Evolutionary conservation across 2,113 vertebrate genomes (phyloP).

Genomic region (cattle (Bos taurus)): ARS-UCD2.0 NC_037348.1:22615001-22615500

Average conservation of each 20-base stretch:
- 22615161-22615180: background rate
- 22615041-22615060: accelerated
- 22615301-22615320: background rate
- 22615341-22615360: background rate
- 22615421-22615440: background rate
- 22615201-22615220: background rate
- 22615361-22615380: background rate
- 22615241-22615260: background rate
- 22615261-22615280: background rate
- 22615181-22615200: background rate
- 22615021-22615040: background rate
- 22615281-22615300: background rate
- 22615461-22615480: background rate
- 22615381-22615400: background rate
- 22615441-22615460: background rate
- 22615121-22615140: background rate
- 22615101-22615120: background rate
- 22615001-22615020: background rate
- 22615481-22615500: background rate
- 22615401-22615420: background rate
- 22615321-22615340: background rate
- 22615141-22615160: background rate
- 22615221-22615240: background rate
- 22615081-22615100: background rate
- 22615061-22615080: background rate